These are phyloP conservation scores for Channallabes apus DNA, from an alignment of 2,797 vertebrate genomes.

Conservation along the genomic window DNA sequence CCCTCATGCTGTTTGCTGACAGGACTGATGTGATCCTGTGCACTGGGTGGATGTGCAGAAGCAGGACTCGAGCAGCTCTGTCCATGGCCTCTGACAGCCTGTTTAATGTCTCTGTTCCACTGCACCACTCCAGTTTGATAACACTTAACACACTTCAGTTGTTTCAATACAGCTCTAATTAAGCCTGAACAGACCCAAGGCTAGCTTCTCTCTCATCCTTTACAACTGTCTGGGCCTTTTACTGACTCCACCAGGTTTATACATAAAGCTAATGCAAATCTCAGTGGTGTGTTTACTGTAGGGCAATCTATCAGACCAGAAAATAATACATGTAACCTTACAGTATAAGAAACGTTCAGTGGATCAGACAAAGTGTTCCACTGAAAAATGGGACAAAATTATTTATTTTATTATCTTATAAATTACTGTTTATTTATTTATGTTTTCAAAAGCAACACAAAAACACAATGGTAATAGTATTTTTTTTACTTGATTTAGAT, in stretches of 20 bases:
- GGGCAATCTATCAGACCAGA: background rate
- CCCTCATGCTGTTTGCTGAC: background rate
- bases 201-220: slow-evolving; percentile 40
- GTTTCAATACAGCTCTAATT: slow-evolving; percentile 55
- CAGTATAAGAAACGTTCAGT: background rate
- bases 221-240: slow-evolving; percentile 25
- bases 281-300: slow-evolving; percentile 10
- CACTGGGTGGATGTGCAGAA: slow-evolving; percentile 21
- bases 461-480: background rate
- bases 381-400: background rate
- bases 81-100: slow-evolving; percentile 33
- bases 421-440: background rate
- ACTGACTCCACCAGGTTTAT: slow-evolving; percentile 24
- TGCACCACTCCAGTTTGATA: slow-evolving; percentile 50
- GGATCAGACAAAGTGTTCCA: background rate
- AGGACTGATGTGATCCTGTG: slow-evolving; percentile 2
- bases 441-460: background rate
- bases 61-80: slow-evolving; percentile 31
- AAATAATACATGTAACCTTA: slow-evolving; percentile 3
- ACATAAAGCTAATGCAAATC: slow-evolving; percentile 8
- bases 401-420: background rate
- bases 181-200: slow-evolving; percentile 47
- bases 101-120: slow-evolving; percentile 56
- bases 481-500: background rate
- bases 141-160: slow-evolving; percentile 58